These are phyloP conservation scores for Leucophenga maculata DNA, from an alignment of 2,888 invertebrate genomes.

Conservation along the genomic window DNA sequence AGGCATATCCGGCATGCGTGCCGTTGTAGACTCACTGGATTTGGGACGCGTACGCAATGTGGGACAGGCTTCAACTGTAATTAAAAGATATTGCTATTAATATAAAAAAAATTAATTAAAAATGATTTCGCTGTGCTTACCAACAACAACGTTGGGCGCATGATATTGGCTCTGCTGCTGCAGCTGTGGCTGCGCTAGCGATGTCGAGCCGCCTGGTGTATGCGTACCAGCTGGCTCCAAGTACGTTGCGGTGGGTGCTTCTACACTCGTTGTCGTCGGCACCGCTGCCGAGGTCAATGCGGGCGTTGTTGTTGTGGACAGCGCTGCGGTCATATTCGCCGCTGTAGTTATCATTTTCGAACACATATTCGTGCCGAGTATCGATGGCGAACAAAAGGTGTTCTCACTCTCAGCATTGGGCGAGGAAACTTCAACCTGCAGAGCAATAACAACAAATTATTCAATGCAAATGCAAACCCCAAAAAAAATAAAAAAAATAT, in stretches of 20 bases:
- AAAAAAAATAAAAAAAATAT: too few relatives aligned
- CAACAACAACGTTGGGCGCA: not conserved
- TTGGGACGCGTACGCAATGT: conserved; percentile 61
- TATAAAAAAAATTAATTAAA: too few relatives aligned
- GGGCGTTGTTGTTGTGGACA: conserved; percentile 62
- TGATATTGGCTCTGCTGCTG: too few relatives aligned
- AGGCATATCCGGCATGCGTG: conserved; percentile 42
- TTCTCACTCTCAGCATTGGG: conserved; percentile 72
- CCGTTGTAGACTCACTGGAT: conserved; percentile 51
- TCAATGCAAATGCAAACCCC: conserved; percentile 29
- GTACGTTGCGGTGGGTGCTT: conserved; percentile 31
- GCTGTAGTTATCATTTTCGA: conserved; percentile 71
- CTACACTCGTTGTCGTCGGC: conserved; percentile 27
- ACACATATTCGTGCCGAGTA: conserved; percentile 72
- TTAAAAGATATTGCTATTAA: not conserved
- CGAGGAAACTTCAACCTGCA: conserved; percentile 72
- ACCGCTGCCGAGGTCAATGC: conserved; percentile 45
- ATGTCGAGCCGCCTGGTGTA: conserved; percentile 14
- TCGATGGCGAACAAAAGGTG: conserved; percentile 72
- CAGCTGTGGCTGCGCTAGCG: conserved; percentile 28
- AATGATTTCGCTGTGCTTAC: not conserved
- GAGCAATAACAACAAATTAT: not conserved
- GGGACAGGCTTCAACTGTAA: conserved; percentile 57
- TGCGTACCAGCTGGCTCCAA: conserved; percentile 35
- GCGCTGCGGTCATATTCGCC: conserved; percentile 66